Evolutionary conservation across 2,888 invertebrate genomes (phyloP).

Genomic region (Parthenolecanium corni): DNA sequence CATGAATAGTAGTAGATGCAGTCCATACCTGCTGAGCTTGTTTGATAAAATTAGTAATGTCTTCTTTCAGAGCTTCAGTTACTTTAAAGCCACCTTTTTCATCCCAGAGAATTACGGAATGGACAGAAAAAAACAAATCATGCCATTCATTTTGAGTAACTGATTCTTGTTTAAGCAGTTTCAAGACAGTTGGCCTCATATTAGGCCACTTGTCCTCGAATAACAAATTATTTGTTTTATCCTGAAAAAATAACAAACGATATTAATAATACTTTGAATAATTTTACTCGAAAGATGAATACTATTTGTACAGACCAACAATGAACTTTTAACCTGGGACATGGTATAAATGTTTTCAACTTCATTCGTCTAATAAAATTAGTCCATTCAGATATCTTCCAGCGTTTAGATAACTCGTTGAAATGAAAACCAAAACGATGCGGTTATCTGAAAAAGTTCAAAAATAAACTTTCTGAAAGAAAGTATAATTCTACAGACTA

Average conservation of each 20-base stretch:
- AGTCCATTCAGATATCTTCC: too few species aligned
- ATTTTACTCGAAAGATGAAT: not conserved
- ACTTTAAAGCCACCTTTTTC: conserved; percentile 85
- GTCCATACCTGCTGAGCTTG: conserved; percentile 65
- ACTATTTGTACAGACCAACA: not conserved
- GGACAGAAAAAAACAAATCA: conserved; percentile 89
- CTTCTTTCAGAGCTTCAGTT: conserved; percentile 75
- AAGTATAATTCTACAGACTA: too few species aligned
- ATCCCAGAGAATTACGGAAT: conserved; percentile 94
- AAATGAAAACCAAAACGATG: too few species aligned
- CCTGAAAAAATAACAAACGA: not conserved
- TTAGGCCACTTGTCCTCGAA: conserved; percentile 96
- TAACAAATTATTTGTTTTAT: not conserved
- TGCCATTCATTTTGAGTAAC: conserved; percentile 96
- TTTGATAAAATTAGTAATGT: conserved; percentile 87
- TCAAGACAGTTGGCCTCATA: conserved; percentile 87
- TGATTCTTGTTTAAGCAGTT: conserved; percentile 83
- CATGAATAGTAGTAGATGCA: conserved; percentile 25
- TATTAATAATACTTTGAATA: not conserved
- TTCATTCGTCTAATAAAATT: too few species aligned
- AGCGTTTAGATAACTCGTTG: too few species aligned
- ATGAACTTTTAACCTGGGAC: not conserved
- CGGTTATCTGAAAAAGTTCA: too few species aligned
- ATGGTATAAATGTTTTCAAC: not conserved
- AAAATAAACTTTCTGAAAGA: too few species aligned